Percentiles rank a stretch among this genome's conserved stretches.
phyloP scores from a whole-genome alignment of 2,888 invertebrate species.

The Epistrophe eligans region DNA sequence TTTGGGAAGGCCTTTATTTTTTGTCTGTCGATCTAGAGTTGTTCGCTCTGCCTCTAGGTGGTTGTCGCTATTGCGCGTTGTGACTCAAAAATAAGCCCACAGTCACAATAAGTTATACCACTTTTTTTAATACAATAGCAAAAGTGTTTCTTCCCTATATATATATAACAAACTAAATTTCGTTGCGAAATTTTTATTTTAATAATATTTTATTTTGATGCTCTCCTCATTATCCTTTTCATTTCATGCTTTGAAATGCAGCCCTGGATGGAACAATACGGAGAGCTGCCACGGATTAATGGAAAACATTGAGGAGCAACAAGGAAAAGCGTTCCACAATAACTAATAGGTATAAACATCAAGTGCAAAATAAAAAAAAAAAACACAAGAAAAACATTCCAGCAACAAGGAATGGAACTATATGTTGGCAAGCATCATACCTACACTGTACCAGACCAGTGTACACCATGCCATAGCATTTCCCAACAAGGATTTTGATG shows the following conservation, averaged over 20 bases:
- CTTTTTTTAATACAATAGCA: too few species aligned
- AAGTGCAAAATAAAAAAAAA: not conserved
- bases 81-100: too few species aligned
- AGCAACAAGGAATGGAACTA: slow-evolving; percentile 61
- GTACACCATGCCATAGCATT: slow-evolving; percentile 31
- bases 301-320: slow-evolving; percentile 47
- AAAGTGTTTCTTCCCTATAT: too few species aligned
- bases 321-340: slow-evolving; percentile 28
- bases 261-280: not conserved
- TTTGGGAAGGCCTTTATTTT: too few species aligned
- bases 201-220: not conserved
- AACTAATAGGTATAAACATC: slow-evolving; percentile 8
- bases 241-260: not conserved
- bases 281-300: slow-evolving; percentile 10
- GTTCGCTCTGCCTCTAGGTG: too few species aligned
- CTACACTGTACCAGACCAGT: not conserved
- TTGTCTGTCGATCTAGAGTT: too few species aligned
- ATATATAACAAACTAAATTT: too few species aligned
- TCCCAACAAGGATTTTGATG: slow-evolving; percentile 65
- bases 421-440: slow-evolving; percentile 34
- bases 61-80: too few species aligned
- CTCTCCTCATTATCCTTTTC: not conserved
- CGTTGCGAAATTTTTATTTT: not conserved
- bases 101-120: too few species aligned
- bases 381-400: slow-evolving; percentile 20